A percentile compares a stretch with the other conserved stretches of the same genome.
Conservation (phyloP, 2,113 vertebrate genomes). For the Fukomys damarensis region DNA sequence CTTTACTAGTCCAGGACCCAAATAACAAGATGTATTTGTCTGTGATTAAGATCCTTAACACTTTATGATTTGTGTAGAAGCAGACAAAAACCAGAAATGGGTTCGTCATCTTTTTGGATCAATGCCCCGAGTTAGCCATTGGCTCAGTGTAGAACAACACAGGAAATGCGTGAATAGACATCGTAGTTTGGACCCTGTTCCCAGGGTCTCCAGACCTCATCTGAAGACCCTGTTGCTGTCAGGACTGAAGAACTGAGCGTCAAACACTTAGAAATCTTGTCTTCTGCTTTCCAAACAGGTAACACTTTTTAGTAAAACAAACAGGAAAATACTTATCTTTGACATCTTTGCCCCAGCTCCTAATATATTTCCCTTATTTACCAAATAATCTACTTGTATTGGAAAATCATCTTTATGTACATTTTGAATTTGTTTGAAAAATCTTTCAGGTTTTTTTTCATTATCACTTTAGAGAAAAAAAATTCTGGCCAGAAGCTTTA, state of each 20-base stretch:
- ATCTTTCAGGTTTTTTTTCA: constrained; percentile 18
- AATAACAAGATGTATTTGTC: background rate
- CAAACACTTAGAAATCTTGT: background rate
- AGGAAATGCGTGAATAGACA: background rate
- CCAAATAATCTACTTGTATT: constrained; percentile 26
- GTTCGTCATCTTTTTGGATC: background rate
- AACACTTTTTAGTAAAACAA: constrained; percentile 30
- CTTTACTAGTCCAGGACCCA: background rate
- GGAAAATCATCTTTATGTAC: background rate
- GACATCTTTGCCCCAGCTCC: background rate
- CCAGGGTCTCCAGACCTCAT: background rate
- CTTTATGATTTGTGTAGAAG: background rate
- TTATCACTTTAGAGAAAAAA: background rate
- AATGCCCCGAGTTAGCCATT: background rate
- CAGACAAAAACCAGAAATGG: background rate
- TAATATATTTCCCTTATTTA: constrained; percentile 3
- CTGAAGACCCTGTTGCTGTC: background rate
- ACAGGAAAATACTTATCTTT: background rate
- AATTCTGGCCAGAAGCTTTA: too few relatives aligned
- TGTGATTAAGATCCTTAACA: background rate
- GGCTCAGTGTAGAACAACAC: background rate
- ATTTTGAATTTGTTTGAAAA: background rate
- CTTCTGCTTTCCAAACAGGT: background rate
- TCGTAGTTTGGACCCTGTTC: background rate
- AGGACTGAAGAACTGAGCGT: background rate